A percentile compares a stretch with the other conserved stretches of the same genome.
Evolutionary conservation across 2,113 vertebrate species (phyloP).

Genomic region (Peucedramus taeniatus): DNA sequence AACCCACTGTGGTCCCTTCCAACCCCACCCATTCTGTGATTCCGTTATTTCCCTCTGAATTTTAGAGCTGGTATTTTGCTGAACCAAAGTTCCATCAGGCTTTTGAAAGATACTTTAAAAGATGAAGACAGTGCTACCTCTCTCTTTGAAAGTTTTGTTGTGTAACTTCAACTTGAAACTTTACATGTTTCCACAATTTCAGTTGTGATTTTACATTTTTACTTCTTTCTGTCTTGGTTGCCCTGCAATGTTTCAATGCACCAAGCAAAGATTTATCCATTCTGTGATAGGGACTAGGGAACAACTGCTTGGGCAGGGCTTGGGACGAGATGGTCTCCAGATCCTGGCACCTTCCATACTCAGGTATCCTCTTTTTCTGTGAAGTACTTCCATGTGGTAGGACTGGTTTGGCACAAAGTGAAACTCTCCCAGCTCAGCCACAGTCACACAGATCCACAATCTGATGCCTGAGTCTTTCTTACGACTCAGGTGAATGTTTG

Average conservation of each 20-base stretch:
- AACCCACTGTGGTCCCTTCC: background rate
- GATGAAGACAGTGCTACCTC: background rate
- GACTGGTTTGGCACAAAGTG: background rate
- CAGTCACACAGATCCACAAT: background rate
- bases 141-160: background rate
- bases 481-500: background rate
- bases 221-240: background rate
- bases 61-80: background rate
- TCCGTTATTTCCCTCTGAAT: background rate
- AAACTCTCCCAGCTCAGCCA: background rate
- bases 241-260: background rate
- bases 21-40: background rate
- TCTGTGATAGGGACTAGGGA: background rate
- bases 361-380: background rate
- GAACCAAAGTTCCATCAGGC: background rate
- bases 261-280: background rate
- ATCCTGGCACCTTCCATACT: background rate
- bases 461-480: background rate
- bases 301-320: fast-evolving
- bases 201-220: background rate
- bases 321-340: background rate
- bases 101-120: background rate
- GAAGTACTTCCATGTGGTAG: background rate
- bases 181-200: background rate
- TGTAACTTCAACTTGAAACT: background rate